Evolutionary conservation across 2,888 invertebrate genomes (phyloP).

Genomic region (Glyphotaelius pellucidus): DNA sequence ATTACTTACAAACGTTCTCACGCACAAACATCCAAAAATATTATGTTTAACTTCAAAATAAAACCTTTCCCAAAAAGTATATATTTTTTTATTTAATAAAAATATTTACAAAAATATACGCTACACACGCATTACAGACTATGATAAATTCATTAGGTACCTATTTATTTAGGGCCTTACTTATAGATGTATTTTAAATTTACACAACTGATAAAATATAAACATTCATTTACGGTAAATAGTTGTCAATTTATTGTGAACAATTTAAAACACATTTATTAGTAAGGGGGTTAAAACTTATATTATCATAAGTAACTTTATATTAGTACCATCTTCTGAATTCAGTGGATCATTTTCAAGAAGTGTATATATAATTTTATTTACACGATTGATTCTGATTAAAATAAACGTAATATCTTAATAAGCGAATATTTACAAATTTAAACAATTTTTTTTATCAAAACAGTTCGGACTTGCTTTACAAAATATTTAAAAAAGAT

Average conservation of each 20-base stretch:
- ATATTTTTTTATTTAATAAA: not conserved
- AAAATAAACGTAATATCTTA: not conserved
- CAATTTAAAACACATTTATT: too few relatives aligned
- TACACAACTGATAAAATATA: too few relatives aligned
- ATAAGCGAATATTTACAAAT: not conserved
- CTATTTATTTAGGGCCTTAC: too few relatives aligned
- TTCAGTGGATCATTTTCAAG: not conserved
- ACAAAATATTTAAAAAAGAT: not conserved
- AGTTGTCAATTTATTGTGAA: too few relatives aligned
- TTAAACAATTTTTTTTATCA: not conserved
- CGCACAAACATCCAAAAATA: too few relatives aligned
- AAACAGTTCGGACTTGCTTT: too few relatives aligned
- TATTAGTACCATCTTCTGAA: slow-evolving; percentile 42
- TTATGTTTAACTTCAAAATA: not conserved
- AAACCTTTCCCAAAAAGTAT: not conserved
- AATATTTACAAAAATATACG: slow-evolving; percentile 19
- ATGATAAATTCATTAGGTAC: not conserved
- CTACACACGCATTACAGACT: not conserved
- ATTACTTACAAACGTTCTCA: too few relatives aligned
- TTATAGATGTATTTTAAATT: too few relatives aligned
- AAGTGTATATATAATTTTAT: not conserved
- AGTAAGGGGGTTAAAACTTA: not conserved
- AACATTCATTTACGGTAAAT: too few relatives aligned
- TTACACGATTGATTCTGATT: not conserved
- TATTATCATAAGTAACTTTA: not conserved